Base-by-base conservation (phyloP, 2,888 invertebrate species). In the Aphidius colemani region DNA sequence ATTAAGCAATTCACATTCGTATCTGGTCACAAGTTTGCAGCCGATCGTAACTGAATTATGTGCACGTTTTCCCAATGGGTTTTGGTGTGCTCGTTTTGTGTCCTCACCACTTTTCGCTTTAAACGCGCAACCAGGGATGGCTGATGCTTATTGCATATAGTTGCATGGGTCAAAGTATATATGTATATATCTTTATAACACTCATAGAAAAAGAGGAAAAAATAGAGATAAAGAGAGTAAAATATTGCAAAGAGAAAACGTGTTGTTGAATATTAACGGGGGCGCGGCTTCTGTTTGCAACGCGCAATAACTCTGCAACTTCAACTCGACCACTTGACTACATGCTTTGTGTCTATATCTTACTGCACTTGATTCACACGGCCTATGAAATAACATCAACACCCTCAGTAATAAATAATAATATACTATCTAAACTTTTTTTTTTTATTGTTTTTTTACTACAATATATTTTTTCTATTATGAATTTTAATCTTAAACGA, bases 1-100 rank as follows among this genome's bases (percentile, higher is more conserved):
- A 73, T 75, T 71, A 75, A 73, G 70, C 69, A 70, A 75, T 72
- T 71, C 71, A 69, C 59, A 63, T 63, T 67, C 69, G 72, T 71
- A 70, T 61, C 59, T 63, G 61, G 49, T 66, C 43, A 59, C 65
- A 77, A 78, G 72, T 78, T 75, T 73, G 72, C 73, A 74, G 68
- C 51, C 72, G 73, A 76, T 75, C 74, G 70, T 71, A 71, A 73
- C 74, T 76, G 74, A 77, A 77, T 78, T 76, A 78, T 75, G 74
- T 66, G 65, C 50, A 59, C 70, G 71, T 68, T 66, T 69, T 71
- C 71, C 72, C 71, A 43, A 44, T 59, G 74, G 72, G 71, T 68
- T 66, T 65, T 70, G 64, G 67, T 46, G 46, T 44, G 10, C 46
- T 39, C 13, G 11, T 10, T 30, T 5, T 5, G 5, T 30, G 30